Conservation (phyloP, 2,113 vertebrate species). For the Laticauda laticaudata region DNA sequence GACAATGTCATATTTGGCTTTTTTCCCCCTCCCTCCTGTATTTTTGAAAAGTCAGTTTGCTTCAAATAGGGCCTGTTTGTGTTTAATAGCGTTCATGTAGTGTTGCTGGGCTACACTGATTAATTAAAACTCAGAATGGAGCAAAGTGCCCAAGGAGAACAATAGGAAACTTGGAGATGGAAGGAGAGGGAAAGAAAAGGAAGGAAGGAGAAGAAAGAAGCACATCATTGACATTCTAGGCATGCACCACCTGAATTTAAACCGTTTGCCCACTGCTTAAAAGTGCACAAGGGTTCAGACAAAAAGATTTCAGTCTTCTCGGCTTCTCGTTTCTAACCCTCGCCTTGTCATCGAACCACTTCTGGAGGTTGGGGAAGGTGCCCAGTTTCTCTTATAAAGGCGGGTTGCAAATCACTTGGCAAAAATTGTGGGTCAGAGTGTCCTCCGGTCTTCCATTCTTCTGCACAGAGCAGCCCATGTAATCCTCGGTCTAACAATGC, state of each 20-base stretch:
- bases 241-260: conserved; percentile 41
- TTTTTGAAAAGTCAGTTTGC: background rate
- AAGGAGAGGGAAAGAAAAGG: background rate
- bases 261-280: conserved; percentile 58
- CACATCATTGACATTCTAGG: conserved; percentile 47
- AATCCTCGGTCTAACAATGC: background rate
- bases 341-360: fast-evolving
- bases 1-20: background rate
- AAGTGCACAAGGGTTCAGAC: conserved; percentile 45
- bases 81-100: fast-evolving
- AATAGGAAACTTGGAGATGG: background rate
- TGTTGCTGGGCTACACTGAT: background rate
- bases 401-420: background rate
- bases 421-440: background rate
- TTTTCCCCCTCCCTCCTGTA: no score
- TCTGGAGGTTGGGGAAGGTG: fast-evolving
- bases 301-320: conserved; percentile 11
- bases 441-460: background rate
- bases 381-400: background rate
- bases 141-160: background rate
- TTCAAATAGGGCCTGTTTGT: fast-evolving
- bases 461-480: background rate
- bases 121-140: background rate
- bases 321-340: background rate
- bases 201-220: background rate